Evolutionary conservation across 2,797 vertebrate genomes (phyloP), one percentile per base, ranked within the genome.

Genomic region (Sebastiscus albofasciatus): DNA sequence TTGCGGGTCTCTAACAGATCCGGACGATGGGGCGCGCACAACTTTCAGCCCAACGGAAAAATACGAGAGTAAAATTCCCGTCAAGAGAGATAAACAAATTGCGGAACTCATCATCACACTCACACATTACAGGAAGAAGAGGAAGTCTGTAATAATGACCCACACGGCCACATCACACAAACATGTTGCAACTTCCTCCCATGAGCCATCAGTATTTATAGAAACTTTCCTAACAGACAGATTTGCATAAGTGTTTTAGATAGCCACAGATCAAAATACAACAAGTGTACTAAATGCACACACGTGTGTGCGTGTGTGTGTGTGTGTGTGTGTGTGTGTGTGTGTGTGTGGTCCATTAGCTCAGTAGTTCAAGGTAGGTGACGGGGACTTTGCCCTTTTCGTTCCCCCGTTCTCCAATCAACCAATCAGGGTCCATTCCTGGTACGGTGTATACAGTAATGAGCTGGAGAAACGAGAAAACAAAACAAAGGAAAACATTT

Each of bases 381-480:
- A 99, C 98, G 0, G 98, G 98, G 60, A 99, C 98, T 88, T 98
- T 99, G 75, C 98, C 98, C 77, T 99, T 99, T 92, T 98, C 95
- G 82, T 99, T 99, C 14, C 98, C 98, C 52, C 97, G 93, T 90
- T 99, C 97, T 70, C 98, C 98, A 14, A 99, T 85, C 84, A 99
- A 95, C 98, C 98, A 99, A 88, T 99, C 98, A 0, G 98, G 97
- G 77, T 99, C 98, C 98, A 99, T 99, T 80, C 98, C 98, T 3
- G 98, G 98, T 69, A 99, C 95, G 14, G 98, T 99, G 96, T 99
- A 97, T 72, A 99, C 98, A 0, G 97, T 99, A 88, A 99, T 98
- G 61, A 99, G 95, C 98, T 99, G 92, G 4, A 72, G 60, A 59
- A 49, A 75, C 18, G 61, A 33, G 10, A 36, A 70, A 14, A 72